Conservation (phyloP, 2,888 invertebrate species). For the Esperia sulphurella region DNA sequence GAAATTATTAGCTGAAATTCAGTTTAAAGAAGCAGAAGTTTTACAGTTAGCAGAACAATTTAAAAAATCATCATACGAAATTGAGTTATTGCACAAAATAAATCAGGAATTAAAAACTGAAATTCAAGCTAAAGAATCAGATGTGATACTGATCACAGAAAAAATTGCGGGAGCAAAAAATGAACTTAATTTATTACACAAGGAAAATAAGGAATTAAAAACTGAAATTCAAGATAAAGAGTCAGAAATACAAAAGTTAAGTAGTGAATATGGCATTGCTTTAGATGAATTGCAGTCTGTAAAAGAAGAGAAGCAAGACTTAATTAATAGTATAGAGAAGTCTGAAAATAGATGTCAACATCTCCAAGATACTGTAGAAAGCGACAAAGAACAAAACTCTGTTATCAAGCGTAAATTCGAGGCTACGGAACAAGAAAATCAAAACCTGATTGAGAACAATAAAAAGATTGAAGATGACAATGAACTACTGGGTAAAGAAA, state of each 20-base stretch:
- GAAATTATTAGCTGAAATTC: neutral
- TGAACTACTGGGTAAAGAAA: constrained; percentile 18
- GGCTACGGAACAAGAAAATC: constrained; percentile 1
- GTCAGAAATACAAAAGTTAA: constrained; percentile 20
- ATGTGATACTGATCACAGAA: neutral
- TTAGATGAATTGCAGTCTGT: constrained; percentile 17
- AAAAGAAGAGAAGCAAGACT: constrained; percentile 4
- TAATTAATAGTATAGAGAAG: constrained; percentile 1
- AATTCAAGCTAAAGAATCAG: neutral
- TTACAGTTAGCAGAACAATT: neutral
- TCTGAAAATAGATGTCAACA: constrained; percentile 5
- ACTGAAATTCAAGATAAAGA: constrained; percentile 19
- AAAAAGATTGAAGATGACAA: constrained; percentile 10
- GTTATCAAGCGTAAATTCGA: neutral
- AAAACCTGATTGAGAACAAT: constrained; percentile 1
- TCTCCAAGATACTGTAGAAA: constrained; percentile 1
- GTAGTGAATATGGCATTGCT: constrained; percentile 14
- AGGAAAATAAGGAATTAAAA: constrained; percentile 32
- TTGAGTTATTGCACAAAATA: no score
- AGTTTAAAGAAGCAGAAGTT: neutral
- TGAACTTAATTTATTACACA: neutral
- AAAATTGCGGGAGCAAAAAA: neutral
- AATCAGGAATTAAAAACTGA: constrained; percentile 5
- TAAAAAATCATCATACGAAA: neutral
- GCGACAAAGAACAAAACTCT: neutral